These are phyloP conservation scores for Drosophila aldrichi DNA, from an alignment of 2,888 invertebrate species.

Conservation along the genomic window DNA sequence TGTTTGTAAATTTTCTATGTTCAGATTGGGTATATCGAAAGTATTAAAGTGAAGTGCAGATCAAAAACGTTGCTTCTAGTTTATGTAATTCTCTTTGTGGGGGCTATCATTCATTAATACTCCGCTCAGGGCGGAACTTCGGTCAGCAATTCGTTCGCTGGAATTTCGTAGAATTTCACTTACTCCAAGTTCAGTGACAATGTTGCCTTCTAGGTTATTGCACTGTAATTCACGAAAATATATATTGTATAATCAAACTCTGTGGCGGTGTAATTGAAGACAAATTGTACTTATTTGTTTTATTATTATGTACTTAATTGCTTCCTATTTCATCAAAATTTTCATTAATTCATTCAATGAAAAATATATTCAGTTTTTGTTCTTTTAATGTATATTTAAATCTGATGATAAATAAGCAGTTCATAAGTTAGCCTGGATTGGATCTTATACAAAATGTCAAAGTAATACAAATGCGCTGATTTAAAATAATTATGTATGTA, in stretches of 20 bases:
- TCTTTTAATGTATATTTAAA: too few species aligned
- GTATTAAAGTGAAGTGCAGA: constrained; percentile 1
- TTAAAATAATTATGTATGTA: not conserved
- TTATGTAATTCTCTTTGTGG: not conserved
- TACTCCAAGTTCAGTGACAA: constrained; percentile 75
- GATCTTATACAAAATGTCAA: too few species aligned
- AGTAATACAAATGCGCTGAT: not conserved
- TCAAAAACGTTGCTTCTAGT: not conserved
- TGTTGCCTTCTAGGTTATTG: constrained; percentile 35
- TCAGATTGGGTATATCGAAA: not conserved
- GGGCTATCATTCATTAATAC: constrained; percentile 17
- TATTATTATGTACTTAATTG: not conserved
- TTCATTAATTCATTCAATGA: not conserved
- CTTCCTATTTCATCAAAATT: not conserved
- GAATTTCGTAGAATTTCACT: constrained; percentile 48
- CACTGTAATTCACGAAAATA: constrained; percentile 25
- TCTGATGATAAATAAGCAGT: not conserved
- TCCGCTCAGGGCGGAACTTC: constrained; percentile 53
- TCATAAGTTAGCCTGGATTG: too few species aligned
- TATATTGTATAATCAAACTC: constrained; percentile 7
- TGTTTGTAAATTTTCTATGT: not conserved
- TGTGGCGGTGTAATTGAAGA: not conserved
- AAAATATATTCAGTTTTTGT: too few species aligned
- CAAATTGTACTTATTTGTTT: not conserved
- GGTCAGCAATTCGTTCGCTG: constrained; percentile 60